These are phyloP conservation scores for Oryzias curvinotus DNA, from an alignment of 2,113 vertebrate genomes.

Conservation along the genomic window DNA sequence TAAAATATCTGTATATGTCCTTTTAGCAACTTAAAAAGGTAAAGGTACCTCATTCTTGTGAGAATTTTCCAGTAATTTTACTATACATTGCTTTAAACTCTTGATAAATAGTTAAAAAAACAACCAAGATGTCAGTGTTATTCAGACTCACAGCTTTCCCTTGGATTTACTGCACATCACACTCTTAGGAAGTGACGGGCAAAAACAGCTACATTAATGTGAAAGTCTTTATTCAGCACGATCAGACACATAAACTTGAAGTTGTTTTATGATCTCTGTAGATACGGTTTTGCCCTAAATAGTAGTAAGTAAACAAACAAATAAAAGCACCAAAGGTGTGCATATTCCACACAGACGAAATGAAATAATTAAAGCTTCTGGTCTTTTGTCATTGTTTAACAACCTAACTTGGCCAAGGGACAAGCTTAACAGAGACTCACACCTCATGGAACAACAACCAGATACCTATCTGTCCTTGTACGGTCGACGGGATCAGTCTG, in stretches of 20 bases:
- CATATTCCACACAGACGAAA: slow-evolving; percentile 6
- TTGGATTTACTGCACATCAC: not conserved
- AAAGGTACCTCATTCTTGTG: slow-evolving; percentile 8
- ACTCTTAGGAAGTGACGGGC: slow-evolving; percentile 21
- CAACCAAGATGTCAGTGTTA: slow-evolving; percentile 17
- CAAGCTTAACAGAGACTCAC: slow-evolving; percentile 14
- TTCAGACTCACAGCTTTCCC: slow-evolving; percentile 12
- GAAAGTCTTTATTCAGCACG: slow-evolving; percentile 14
- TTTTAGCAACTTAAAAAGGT: slow-evolving; percentile 9
- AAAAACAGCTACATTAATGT: slow-evolving; percentile 30
- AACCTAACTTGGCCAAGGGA: slow-evolving; percentile 14
- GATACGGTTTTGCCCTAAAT: not conserved
- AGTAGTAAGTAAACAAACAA: not conserved
- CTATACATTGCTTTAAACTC: too few species aligned
- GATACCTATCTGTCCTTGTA: slow-evolving; percentile 12
- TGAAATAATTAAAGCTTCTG: slow-evolving; percentile 1
- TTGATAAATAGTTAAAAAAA: not conserved
- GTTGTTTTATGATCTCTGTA: not conserved
- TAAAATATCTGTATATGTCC: not conserved
- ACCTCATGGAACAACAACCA: slow-evolving; percentile 24
- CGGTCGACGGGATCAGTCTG: slow-evolving; percentile 16
- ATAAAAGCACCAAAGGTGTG: slow-evolving; percentile 1
- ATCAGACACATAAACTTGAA: slow-evolving; percentile 7
- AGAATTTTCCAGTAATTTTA: not conserved
- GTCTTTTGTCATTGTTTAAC: slow-evolving; percentile 6